phyloP scores from a whole-genome alignment of 2,888 invertebrate species.

The Lomographa bimaculata region DNA sequence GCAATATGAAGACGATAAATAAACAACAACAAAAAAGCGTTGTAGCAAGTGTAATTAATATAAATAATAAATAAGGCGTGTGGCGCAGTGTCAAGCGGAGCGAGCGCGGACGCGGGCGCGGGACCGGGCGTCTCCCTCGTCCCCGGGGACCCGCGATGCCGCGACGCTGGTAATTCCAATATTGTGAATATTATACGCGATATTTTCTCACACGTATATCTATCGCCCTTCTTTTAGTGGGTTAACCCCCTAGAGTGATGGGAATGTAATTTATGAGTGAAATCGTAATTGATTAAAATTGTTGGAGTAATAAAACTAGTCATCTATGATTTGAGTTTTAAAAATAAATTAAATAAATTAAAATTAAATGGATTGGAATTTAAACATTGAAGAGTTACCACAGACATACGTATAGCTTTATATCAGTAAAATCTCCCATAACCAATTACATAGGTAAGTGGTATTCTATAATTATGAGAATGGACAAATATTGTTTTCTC shows the following conservation, averaged over 20 bases:
- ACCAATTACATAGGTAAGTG: too few species aligned
- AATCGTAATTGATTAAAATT: conserved; percentile 18
- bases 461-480: too few species aligned
- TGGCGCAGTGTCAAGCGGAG: conserved; percentile 44
- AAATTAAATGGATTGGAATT: too few species aligned
- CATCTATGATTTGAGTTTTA: too few species aligned
- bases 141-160: conserved; percentile 44
- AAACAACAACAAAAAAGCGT: conserved; percentile 48
- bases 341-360: too few species aligned
- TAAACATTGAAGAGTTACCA: too few species aligned
- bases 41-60: conserved; percentile 62
- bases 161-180: conserved; percentile 57
- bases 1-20: conserved; percentile 34
- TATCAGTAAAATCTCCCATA: too few species aligned
- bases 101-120: conserved; percentile 44
- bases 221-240: conserved; percentile 44
- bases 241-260: conserved; percentile 42
- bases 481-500: too few species aligned
- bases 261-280: conserved; percentile 27
- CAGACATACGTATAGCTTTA: too few species aligned
- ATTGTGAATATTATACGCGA: conserved; percentile 70
- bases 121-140: conserved; percentile 32
- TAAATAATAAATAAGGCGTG: conserved; percentile 73
- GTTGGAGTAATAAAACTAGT: conserved; percentile 8
- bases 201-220: conserved; percentile 66